Evolutionary conservation across 1,140 invertebrate species (phyloP), one percentile per base, ranked within the genome.

Genomic region (Zaprionus inermis): DNA sequence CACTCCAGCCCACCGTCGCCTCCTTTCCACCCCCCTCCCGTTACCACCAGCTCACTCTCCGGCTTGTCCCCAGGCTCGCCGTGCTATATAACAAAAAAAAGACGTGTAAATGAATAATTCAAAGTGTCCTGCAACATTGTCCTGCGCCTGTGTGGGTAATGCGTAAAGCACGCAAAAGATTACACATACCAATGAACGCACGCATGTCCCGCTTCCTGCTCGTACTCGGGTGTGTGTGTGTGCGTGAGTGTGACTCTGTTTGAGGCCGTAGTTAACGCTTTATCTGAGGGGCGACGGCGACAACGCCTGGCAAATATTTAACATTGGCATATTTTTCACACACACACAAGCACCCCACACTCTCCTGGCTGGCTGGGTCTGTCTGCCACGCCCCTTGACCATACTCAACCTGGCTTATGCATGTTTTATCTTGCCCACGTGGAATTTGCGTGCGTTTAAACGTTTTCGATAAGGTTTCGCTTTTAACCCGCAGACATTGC

Each of bases 401-500:
- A 69, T 49, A 60, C 46, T 12, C 58, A 54, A 69, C 52, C 65
- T 77, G 75, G 83, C 83, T 88, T 88, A 89, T 88, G 81, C 83
- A 88, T 88, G 83, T 88, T 88, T 88, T 88, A 88, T 88, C 83
- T 88, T 89, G 74, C 80, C 83, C 84, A 88, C 77, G 83, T 88
- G 83, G 83, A 88, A 89, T 88, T 88, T 88, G 80, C 83, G 83
- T 88, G 84, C 83, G 83, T 86, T 86, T 86, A 86, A 86, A 86
- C 83, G 83, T 83, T 86, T 86, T 86, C 83, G 83, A 86, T 86
- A 86, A 86, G 83, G 83, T 83, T 86, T 86, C 83, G 70, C 83
- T 88, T 86, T 86, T 86, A 88, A 82, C 83, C 83, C 79, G 76
- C 84, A 84, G 81, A 85, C 78, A 64, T 41, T 65, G 16, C 72